Conservation (phyloP, 2,797 vertebrate species). For the Vireo griseus region DNA sequence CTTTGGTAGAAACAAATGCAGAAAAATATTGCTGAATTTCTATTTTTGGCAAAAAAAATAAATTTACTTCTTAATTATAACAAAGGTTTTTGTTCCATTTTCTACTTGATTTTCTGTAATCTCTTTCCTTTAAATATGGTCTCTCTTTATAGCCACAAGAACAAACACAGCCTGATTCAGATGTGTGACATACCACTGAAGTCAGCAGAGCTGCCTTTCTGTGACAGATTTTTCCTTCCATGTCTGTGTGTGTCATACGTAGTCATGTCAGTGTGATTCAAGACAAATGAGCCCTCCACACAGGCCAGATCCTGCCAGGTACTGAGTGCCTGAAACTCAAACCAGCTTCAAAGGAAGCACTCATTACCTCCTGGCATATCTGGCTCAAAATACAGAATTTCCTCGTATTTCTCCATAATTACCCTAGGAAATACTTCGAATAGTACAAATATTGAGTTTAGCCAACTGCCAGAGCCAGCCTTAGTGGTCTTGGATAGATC, state of each 20-base stretch:
- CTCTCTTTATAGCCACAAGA: background rate
- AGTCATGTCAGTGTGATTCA: background rate
- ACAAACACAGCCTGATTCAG: background rate
- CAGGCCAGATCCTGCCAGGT: background rate
- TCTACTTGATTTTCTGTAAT: background rate
- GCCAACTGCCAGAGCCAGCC: slow-evolving; percentile 24
- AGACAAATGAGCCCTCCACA: background rate
- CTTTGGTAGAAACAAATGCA: background rate
- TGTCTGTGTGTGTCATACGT: background rate
- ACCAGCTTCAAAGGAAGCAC: slow-evolving; percentile 11
- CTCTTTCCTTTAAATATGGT: background rate
- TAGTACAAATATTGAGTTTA: slow-evolving; percentile 55
- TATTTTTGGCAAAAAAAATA: background rate
- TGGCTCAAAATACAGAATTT: slow-evolving; percentile 9
- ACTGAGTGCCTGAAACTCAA: background rate
- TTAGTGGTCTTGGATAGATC: background rate
- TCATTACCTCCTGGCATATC: background rate
- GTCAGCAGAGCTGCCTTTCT: background rate
- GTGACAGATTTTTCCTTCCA: background rate
- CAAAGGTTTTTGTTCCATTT: background rate
- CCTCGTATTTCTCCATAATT: slow-evolving; percentile 12
- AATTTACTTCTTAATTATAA: background rate
- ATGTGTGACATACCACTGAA: background rate
- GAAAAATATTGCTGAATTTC: background rate
- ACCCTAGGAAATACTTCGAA: slow-evolving; percentile 48